Evolutionary conservation across 2,888 invertebrate species (phyloP).

Genomic region (Drosophila neotestacea): DNA sequence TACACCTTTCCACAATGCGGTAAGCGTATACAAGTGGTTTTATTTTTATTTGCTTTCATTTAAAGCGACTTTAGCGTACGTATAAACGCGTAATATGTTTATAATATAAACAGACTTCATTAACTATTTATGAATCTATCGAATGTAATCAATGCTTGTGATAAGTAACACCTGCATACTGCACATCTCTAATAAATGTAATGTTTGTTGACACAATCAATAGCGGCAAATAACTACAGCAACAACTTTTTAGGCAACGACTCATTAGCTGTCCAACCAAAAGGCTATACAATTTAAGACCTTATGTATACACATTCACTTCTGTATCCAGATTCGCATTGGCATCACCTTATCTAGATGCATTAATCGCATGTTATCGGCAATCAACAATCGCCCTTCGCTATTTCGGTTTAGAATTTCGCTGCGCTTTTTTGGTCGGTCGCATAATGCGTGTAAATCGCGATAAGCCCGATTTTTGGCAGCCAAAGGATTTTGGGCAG

Average conservation of each 20-base stretch:
- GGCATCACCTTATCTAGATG: constrained; percentile 58
- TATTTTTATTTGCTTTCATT: too few species aligned
- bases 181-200: constrained; percentile 33
- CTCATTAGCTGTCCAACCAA: constrained; percentile 49
- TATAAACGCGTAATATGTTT: too few species aligned
- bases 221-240: constrained; percentile 14
- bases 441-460: constrained; percentile 80
- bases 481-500: constrained; percentile 31
- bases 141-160: too few species aligned
- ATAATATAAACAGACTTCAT: too few species aligned
- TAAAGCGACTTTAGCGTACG: too few species aligned
- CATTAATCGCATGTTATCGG: constrained; percentile 72
- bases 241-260: constrained; percentile 24
- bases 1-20: too few species aligned
- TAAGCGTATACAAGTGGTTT: too few species aligned
- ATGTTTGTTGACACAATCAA: constrained; percentile 5
- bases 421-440: constrained; percentile 71
- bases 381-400: constrained; percentile 37
- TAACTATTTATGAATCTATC: too few species aligned
- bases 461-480: constrained; percentile 72
- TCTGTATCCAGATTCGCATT: constrained; percentile 23
- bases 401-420: constrained; percentile 76
- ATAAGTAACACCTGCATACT: constrained; percentile 1
- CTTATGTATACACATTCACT: constrained; percentile 9
- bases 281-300: constrained; percentile 19